These are phyloP conservation scores for Eupeodes corollae DNA, from an alignment of 1,140 invertebrate genomes.

Conservation along the genomic window DNA sequence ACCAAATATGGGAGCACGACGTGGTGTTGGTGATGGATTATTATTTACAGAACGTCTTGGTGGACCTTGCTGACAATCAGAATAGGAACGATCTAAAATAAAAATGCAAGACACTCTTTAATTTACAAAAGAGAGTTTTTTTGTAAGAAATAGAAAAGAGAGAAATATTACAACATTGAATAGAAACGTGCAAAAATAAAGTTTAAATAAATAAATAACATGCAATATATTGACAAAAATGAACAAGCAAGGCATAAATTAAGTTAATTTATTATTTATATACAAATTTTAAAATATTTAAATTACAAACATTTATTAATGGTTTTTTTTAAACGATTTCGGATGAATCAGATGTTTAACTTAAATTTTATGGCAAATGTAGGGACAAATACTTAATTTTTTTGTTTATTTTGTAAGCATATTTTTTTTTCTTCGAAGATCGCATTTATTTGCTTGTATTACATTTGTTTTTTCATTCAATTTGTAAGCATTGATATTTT, in stretches of 20 bases:
- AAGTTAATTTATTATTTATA: too few relatives aligned
- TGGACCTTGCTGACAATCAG: slow-evolving; percentile 26
- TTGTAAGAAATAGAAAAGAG: background rate
- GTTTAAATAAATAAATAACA: background rate
- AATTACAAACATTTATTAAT: too few relatives aligned
- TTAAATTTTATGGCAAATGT: too few relatives aligned
- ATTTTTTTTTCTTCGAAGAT: too few relatives aligned
- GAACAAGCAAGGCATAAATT: background rate
- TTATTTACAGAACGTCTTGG: slow-evolving; percentile 21
- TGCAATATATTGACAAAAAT: background rate
- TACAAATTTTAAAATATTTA: too few relatives aligned
- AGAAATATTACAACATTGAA: background rate
- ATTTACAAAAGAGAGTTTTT: background rate
- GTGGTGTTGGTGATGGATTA: slow-evolving; percentile 26
- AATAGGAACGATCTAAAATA: slow-evolving; percentile 29
- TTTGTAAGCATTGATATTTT: too few relatives aligned
- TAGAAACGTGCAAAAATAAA: background rate
- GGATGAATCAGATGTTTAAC: too few relatives aligned
- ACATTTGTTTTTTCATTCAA: too few relatives aligned
- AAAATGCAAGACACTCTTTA: background rate
- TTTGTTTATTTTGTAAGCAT: too few relatives aligned
- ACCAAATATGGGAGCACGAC: slow-evolving; percentile 23
- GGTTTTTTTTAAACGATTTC: too few relatives aligned
- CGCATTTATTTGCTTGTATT: too few relatives aligned
- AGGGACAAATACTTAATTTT: too few relatives aligned